Conservation (phyloP, 2,888 invertebrate species). For the Drosophila aldrichi region DNA sequence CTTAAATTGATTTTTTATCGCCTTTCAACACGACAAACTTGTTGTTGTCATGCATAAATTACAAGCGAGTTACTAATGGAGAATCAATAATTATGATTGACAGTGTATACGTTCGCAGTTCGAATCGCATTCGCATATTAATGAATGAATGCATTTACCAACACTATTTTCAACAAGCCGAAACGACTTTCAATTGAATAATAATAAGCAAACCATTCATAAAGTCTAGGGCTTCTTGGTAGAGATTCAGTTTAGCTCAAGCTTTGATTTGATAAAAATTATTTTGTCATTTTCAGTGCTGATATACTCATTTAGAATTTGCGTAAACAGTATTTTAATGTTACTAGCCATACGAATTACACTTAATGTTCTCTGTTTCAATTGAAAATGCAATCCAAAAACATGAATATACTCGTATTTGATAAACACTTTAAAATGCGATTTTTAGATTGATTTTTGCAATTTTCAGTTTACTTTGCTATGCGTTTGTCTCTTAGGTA, state of each 20-base stretch:
- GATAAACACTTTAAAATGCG: neutral
- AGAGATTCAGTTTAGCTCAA: neutral
- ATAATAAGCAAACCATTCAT: neutral
- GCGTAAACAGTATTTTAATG: neutral
- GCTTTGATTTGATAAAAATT: neutral
- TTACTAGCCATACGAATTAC: constrained; percentile 10
- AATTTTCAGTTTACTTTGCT: neutral
- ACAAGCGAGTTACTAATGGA: constrained; percentile 57
- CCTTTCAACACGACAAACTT: constrained; percentile 68
- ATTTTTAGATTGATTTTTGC: neutral
- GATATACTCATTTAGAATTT: neutral
- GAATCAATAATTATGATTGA: constrained; percentile 79
- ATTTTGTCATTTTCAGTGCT: neutral
- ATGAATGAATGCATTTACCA: constrained; percentile 53
- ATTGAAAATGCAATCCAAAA: neutral
- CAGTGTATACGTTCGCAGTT: constrained; percentile 41
- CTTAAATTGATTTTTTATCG: constrained; percentile 77
- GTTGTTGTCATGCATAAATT: constrained; percentile 60
- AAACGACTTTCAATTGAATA: neutral
- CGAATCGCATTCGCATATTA: constrained; percentile 23
- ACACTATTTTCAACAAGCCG: constrained; percentile 16
- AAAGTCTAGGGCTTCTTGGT: too few species aligned
- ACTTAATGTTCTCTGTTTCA: neutral
- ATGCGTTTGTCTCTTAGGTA: neutral
- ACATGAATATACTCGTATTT: neutral